Evolutionary conservation across 2,888 invertebrate species (phyloP).

Genomic region (Drosophila vallismaia): DNA sequence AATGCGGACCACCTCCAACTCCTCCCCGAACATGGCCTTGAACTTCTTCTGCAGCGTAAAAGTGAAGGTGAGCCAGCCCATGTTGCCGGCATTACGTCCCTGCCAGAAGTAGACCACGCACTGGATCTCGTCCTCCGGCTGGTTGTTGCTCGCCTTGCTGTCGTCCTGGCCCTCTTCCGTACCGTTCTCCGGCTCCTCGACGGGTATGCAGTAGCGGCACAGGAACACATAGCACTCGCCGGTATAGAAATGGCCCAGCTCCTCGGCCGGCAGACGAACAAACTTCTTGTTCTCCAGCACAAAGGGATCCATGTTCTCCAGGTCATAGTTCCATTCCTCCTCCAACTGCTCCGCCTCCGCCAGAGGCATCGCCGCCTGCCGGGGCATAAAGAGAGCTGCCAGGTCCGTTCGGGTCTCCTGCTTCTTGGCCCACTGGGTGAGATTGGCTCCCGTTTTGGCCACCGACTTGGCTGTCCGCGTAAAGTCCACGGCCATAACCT

Average conservation of each 20-base stretch:
- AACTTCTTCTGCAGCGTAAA: slow-evolving; percentile 97
- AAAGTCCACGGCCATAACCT: slow-evolving; percentile 99
- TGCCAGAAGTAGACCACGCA: slow-evolving; percentile 99
- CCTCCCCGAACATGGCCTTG: slow-evolving; percentile 93
- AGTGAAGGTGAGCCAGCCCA: slow-evolving; percentile 99
- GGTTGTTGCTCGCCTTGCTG: slow-evolving; percentile 41
- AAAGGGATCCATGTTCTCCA: slow-evolving; percentile 98
- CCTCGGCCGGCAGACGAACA: slow-evolving; percentile 97
- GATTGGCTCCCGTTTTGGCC: slow-evolving; percentile 96
- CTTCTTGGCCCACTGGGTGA: slow-evolving; percentile 94
- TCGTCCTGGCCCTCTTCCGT: slow-evolving; percentile 54
- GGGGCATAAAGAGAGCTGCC: slow-evolving; percentile 96
- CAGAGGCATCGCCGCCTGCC: slow-evolving; percentile 94
- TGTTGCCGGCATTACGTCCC: slow-evolving; percentile 97
- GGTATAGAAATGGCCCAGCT: slow-evolving; percentile 95
- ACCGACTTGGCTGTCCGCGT: slow-evolving; percentile 99
- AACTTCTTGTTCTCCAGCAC: slow-evolving; percentile 98
- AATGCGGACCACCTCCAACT: slow-evolving; percentile 96
- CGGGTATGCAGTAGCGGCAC: slow-evolving; percentile 96
- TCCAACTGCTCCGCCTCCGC: slow-evolving; percentile 94
- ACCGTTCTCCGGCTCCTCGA: slow-evolving; percentile 87
- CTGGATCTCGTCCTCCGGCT: slow-evolving; percentile 86
- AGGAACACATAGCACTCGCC: slow-evolving; percentile 99
- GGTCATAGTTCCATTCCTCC: slow-evolving; percentile 99
- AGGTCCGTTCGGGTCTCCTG: slow-evolving; percentile 97